Evolutionary conservation across 2,797 vertebrate genomes (phyloP).

Genomic region (Varecia variegata): DNA sequence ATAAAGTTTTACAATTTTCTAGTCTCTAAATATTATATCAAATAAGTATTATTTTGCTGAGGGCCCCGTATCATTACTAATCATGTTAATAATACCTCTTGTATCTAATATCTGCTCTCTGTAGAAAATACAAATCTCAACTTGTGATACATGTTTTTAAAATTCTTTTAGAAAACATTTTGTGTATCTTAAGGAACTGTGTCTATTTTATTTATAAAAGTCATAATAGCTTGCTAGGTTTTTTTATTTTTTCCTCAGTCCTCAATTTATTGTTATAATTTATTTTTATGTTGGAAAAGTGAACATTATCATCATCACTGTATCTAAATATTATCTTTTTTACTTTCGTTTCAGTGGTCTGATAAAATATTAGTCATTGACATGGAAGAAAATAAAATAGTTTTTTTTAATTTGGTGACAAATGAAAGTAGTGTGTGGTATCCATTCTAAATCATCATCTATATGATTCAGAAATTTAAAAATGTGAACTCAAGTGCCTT

Average conservation of each 20-base stretch:
- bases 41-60: neutral
- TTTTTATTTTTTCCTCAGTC: neutral
- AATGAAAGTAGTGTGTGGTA: neutral
- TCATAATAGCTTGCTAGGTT: neutral
- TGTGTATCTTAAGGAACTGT: neutral
- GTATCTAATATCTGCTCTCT: neutral
- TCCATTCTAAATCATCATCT: neutral
- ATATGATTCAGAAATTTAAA: neutral
- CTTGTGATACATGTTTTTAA: slow-evolving; percentile 5
- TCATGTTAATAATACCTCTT: neutral
- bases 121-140: slow-evolving; percentile 31
- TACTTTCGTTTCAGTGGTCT: slow-evolving; percentile 15
- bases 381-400: slow-evolving; percentile 1
- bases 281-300: slow-evolving; percentile 5
- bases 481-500: neutral
- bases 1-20: neutral
- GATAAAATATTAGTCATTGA: slow-evolving; percentile 38
- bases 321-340: neutral
- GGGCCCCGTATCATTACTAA: neutral
- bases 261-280: neutral
- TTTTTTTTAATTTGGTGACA: slow-evolving; percentile 33
- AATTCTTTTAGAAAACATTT: slow-evolving; percentile 32
- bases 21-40: neutral
- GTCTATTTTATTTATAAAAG: slow-evolving; percentile 37
- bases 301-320: neutral